Evolutionary conservation across 1,140 invertebrate species (phyloP).

Genomic region (Sminthurinus signatus): DNA sequence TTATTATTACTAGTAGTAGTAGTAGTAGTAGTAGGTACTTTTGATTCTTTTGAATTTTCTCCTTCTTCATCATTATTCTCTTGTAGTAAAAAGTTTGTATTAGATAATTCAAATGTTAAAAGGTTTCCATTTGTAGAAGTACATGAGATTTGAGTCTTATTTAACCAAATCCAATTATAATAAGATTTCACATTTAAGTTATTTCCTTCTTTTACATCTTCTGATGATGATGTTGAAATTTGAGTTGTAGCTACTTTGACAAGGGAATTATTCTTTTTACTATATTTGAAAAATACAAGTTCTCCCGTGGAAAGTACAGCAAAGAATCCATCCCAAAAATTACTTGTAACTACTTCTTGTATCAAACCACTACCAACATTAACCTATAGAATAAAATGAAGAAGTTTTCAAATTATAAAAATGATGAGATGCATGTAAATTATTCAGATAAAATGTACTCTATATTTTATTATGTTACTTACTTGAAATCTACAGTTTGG

Average conservation of each 20-base stretch:
- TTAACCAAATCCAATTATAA: constrained; percentile 28
- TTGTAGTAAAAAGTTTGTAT: neutral
- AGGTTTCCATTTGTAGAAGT: constrained; percentile 1
- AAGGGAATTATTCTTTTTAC: too few relatives aligned
- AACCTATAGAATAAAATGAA: too few relatives aligned
- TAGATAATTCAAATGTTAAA: constrained; percentile 2
- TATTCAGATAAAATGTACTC: too few relatives aligned
- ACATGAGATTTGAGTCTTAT: constrained; percentile 16
- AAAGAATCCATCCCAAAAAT: constrained; percentile 35
- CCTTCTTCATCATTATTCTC: neutral
- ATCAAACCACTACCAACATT: too few relatives aligned
- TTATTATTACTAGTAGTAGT: too few relatives aligned
- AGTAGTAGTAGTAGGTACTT: too few relatives aligned
- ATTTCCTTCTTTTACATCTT: too few relatives aligned
- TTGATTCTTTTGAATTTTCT: too few relatives aligned
- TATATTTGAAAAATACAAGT: constrained; percentile 18
- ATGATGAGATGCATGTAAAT: too few relatives aligned
- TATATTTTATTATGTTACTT: neutral
- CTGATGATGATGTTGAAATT: too few relatives aligned
- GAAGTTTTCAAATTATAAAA: too few relatives aligned
- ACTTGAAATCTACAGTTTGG: constrained; percentile 20
- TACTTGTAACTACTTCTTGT: constrained; percentile 25
- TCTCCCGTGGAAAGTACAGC: constrained; percentile 13
- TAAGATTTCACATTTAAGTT: neutral
- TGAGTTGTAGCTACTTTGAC: too few relatives aligned